Evolutionary conservation across 1,140 invertebrate genomes (phyloP).

Genomic region (Melitaea cinxia): DNA sequence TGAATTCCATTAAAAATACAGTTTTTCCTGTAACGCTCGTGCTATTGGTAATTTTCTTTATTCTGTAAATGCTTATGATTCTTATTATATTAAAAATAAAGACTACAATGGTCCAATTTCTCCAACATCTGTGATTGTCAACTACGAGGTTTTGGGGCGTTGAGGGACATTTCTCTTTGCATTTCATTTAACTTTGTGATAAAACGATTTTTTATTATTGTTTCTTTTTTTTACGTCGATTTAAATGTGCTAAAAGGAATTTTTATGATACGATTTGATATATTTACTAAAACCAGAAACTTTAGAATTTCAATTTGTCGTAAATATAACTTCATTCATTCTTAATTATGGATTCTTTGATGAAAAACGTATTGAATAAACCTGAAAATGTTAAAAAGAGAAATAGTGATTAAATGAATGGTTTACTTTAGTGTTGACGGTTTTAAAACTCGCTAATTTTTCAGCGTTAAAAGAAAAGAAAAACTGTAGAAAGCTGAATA

Average conservation of each 20-base stretch:
- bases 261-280: neutral
- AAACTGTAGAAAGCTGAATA: no score
- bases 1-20: slow-evolving; percentile 44
- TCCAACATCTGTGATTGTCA: slow-evolving; percentile 1
- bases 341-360: no score
- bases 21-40: slow-evolving; percentile 25
- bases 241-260: slow-evolving; percentile 5
- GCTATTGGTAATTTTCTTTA: slow-evolving; percentile 24
- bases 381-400: no score
- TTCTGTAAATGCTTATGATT: slow-evolving; percentile 1
- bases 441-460: no score
- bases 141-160: slow-evolving; percentile 19
- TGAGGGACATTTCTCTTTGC: slow-evolving; percentile 33
- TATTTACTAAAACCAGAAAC: no score
- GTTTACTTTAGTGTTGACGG: no score
- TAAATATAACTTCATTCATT: no score
- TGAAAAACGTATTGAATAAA: no score
- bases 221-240: slow-evolving; percentile 19
- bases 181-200: slow-evolving; percentile 35
- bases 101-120: slow-evolving; percentile 10
- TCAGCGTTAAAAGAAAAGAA: no score
- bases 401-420: no score
- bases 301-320: no score
- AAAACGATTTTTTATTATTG: slow-evolving; percentile 31
- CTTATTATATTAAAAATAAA: slow-evolving; percentile 8